Evolutionary conservation across 2,888 invertebrate species (phyloP), one percentile per base, ranked within the genome.

Genomic region (Escarpia spicata): DNA sequence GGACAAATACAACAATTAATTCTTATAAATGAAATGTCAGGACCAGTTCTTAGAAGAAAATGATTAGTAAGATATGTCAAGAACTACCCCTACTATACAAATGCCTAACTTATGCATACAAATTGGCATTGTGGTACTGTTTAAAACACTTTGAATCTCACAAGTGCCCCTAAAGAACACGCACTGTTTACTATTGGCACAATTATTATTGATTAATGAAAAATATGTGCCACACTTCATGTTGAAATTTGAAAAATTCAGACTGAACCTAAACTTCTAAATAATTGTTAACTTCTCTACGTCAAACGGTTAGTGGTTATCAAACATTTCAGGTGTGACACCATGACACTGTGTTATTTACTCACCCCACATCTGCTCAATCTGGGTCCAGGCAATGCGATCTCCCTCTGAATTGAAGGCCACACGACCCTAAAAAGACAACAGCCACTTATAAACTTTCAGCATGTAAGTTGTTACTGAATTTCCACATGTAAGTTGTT

Each of bases 361-460:
- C 92, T 93, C 26, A 94, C 94, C 93, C 93, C 93, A 93, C 95
- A 96, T 95, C 97, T 99, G 99, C 96, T 99, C 99, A 95, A 99
- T 99, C 97, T 99, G 99, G 45, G 99, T 99, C 97, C 99, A 97
- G 91, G 99, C 99, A 96, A 99, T 99, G 95, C 99, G 98, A 97
- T 99, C 99, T 95, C 99, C 99, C 94, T 97, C 96, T 12, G 99
- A 99, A 95, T 99, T 99, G 97, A 99, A 99, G 89, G 99, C 99
- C 94, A 99, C 99, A 95, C 98, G 97, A 91, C 99, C 99, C 99
- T 99, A 97, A 31, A 97, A 92, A 91, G 26, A 92, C 19, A 90
- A 93, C 90, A 43, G 9, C 45, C n/a, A 75, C 31, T 19, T 75
- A 37, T 37, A 37, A 37, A 37, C 37, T 37, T 37, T 37, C 37